These are phyloP conservation scores for Calidris pygmaea DNA, from an alignment of 2,113 vertebrate species.

Conservation along the genomic window DNA sequence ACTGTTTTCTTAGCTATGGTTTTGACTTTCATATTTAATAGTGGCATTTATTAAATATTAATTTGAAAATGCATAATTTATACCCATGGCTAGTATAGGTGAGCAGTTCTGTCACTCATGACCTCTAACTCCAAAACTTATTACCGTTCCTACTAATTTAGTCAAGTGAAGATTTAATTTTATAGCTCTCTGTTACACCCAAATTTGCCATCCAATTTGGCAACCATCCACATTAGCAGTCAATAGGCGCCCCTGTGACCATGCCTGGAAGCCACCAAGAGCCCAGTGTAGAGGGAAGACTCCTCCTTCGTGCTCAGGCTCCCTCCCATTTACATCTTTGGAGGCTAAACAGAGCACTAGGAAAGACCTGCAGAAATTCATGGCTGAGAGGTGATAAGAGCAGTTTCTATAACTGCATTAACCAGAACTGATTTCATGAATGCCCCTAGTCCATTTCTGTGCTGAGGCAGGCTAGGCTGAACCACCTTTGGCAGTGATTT, in stretches of 20 bases:
- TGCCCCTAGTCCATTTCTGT: not conserved
- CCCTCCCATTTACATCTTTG: not conserved
- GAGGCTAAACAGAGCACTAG: not conserved
- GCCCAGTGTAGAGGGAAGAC: not conserved
- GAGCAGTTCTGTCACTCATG: not conserved
- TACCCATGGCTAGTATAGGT: not conserved
- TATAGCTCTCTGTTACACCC: not conserved
- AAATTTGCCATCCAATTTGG: not conserved
- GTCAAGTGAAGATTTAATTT: not conserved
- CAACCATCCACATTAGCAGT: not conserved
- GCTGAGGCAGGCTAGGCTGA: not conserved
- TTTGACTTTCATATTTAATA: constrained; percentile 22
- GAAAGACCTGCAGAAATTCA: not conserved
- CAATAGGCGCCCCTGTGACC: not conserved
- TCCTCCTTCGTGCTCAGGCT: accelerated
- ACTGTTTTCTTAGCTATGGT: not conserved
- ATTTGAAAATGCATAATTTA: constrained; percentile 22
- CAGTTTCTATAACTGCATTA: not conserved
- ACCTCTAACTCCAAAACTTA: not conserved
- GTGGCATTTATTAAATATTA: constrained; percentile 38
- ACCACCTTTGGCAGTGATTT: not conserved
- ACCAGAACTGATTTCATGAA: not conserved
- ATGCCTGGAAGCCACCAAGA: not conserved
- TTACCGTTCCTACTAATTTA: not conserved
- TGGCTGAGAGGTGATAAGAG: not conserved